phyloP scores from a whole-genome alignment of 2,797 vertebrate genomes.

The Paratrypauchen microcephalus region DNA sequence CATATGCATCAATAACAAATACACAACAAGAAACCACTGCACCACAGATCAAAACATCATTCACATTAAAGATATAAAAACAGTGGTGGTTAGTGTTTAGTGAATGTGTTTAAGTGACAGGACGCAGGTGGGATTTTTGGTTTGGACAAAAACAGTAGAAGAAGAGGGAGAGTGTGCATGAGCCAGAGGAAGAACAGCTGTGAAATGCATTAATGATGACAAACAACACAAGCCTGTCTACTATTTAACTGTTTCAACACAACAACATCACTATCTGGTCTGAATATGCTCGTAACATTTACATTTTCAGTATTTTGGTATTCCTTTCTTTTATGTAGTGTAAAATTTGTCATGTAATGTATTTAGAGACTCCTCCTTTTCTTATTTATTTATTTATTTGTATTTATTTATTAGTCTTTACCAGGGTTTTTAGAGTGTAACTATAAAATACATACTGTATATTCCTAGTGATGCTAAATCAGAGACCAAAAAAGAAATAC shows the following conservation, averaged over 20 bases:
- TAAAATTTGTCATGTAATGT: too few relatives aligned
- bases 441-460: too few relatives aligned
- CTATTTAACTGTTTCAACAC: slow-evolving; percentile 26
- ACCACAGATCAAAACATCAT: background rate
- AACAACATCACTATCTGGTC: slow-evolving; percentile 19
- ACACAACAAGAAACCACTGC: too few relatives aligned
- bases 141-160: slow-evolving; percentile 24
- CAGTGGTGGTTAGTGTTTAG: background rate
- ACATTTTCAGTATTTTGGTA: background rate
- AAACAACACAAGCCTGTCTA: slow-evolving; percentile 57
- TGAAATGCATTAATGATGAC: slow-evolving; percentile 58
- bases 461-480: too few relatives aligned
- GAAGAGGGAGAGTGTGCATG: slow-evolving; percentile 1
- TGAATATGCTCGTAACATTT: background rate
- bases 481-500: too few relatives aligned
- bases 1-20: too few relatives aligned
- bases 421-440: too few relatives aligned
- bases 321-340: background rate
- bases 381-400: too few relatives aligned
- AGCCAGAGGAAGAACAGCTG: slow-evolving; percentile 60
- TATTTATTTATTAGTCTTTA: too few relatives aligned
- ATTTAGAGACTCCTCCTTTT: too few relatives aligned
- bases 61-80: background rate
- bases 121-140: slow-evolving; percentile 30
- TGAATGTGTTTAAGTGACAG: slow-evolving; percentile 21